Conservation (phyloP, 2,113 vertebrate genomes). For the Isurus oxyrinchus region DNA sequence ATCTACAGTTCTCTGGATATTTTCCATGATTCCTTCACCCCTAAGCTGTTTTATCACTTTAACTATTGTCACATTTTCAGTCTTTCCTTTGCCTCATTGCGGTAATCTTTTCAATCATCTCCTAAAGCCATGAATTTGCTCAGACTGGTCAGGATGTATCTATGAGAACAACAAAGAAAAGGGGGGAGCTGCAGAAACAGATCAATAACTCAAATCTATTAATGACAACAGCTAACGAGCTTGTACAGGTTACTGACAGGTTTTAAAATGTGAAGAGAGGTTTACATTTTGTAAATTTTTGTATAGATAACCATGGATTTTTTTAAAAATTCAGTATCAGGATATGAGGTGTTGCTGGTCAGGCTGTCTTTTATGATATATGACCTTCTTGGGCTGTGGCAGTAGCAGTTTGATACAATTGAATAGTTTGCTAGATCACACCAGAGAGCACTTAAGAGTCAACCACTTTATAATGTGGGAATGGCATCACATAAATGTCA, state of each 20-base stretch:
- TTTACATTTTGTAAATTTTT: neutral
- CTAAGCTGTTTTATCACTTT: neutral
- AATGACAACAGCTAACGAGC: neutral
- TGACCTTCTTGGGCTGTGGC: no score
- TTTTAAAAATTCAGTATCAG: neutral
- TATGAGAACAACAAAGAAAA: neutral
- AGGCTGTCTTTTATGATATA: neutral
- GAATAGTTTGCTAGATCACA: neutral
- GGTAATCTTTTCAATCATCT: neutral
- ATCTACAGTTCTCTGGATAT: neutral
- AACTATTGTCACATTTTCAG: neutral
- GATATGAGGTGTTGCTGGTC: neutral
- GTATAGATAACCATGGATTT: neutral
- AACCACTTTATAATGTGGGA: neutral
- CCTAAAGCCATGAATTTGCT: neutral
- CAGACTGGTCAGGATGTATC: neutral
- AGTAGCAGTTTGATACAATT: neutral
- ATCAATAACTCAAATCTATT: neutral
- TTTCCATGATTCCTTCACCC: neutral
- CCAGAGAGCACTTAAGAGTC: neutral
- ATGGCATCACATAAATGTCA: neutral
- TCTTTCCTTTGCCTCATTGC: neutral
- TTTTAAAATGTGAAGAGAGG: neutral
- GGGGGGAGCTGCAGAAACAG: neutral
- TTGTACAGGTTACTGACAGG: neutral